These are phyloP conservation scores for Gobiocypris rarus DNA, from an alignment of 2,113 vertebrate genomes.

Conservation along the genomic window DNA sequence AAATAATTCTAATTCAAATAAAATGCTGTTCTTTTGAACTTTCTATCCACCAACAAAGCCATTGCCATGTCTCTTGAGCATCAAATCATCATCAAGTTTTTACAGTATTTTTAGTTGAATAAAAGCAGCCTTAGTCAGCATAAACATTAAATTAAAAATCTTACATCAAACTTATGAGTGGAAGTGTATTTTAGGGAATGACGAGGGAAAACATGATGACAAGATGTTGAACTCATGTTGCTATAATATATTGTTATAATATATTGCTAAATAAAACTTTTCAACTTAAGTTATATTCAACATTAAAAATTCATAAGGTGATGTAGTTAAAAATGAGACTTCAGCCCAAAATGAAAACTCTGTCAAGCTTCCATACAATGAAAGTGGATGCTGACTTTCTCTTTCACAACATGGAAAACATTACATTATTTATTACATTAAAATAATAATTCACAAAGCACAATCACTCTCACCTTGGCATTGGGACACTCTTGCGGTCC, in stretches of 20 bases:
- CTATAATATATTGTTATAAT: too few relatives aligned
- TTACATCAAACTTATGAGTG: too few relatives aligned
- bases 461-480: constrained; percentile 50
- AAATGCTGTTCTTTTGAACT: not conserved
- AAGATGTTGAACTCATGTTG: too few relatives aligned
- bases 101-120: not conserved
- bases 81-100: too few relatives aligned
- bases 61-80: too few relatives aligned
- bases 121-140: not conserved
- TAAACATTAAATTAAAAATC: too few relatives aligned
- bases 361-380: not conserved
- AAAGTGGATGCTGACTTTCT: not conserved
- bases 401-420: not conserved
- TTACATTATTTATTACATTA: not conserved
- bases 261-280: too few relatives aligned
- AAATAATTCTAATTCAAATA: not conserved
- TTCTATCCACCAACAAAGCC: not conserved
- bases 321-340: not conserved
- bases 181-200: not conserved
- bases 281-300: too few relatives aligned
- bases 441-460: constrained; percentile 51
- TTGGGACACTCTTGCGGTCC: constrained; percentile 36
- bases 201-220: too few relatives aligned
- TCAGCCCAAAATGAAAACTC: not conserved
- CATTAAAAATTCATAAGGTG: not conserved